These are phyloP conservation scores for Tiliacea aurago DNA, from an alignment of 2,888 invertebrate genomes.

Conservation along the genomic window DNA sequence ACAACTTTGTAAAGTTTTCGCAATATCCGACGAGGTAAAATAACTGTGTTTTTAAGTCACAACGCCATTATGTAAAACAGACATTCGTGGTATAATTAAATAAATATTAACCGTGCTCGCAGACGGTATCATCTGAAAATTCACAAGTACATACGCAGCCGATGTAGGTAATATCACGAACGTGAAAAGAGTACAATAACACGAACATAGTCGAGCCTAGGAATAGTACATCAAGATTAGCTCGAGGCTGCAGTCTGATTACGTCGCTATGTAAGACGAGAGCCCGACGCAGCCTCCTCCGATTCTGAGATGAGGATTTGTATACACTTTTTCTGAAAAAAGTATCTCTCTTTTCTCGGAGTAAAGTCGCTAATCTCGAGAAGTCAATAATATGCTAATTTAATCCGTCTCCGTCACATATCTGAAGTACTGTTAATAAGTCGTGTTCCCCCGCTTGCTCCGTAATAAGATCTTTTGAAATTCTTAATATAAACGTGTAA, in stretches of 20 bases:
- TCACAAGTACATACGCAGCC: slow-evolving; percentile 58
- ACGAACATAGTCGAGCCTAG: slow-evolving; percentile 76
- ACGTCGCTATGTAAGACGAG: slow-evolving; percentile 83
- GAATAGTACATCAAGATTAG: slow-evolving; percentile 87
- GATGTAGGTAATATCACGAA: slow-evolving; percentile 73
- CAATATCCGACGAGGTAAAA: slow-evolving; percentile 73
- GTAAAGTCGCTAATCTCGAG: slow-evolving; percentile 56
- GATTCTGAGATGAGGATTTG: slow-evolving; percentile 79
- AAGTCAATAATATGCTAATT: slow-evolving; percentile 67
- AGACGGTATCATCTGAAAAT: slow-evolving; percentile 46
- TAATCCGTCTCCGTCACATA: slow-evolving; percentile 55
- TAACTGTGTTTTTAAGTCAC: slow-evolving; percentile 73
- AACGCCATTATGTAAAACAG: slow-evolving; percentile 73
- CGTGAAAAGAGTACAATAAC: slow-evolving; percentile 83
- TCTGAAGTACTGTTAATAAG: slow-evolving; percentile 55
- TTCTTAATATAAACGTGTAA: slow-evolving; percentile 54
- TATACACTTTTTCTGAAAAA: slow-evolving; percentile 68
- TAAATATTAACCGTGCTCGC: slow-evolving; percentile 60
- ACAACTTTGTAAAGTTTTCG: slow-evolving; percentile 78
- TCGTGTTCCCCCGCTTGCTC: slow-evolving; percentile 34
- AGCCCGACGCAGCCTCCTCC: slow-evolving; percentile 77
- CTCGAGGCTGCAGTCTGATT: slow-evolving; percentile 87
- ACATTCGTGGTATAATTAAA: slow-evolving; percentile 70
- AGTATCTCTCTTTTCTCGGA: slow-evolving; percentile 51
- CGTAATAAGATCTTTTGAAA: slow-evolving; percentile 49